A percentile compares a stretch with the other conserved stretches of the same genome.
phyloP scores from a whole-genome alignment of 2,888 invertebrate genomes.

The Hirtodrosophila cameraria region DNA sequence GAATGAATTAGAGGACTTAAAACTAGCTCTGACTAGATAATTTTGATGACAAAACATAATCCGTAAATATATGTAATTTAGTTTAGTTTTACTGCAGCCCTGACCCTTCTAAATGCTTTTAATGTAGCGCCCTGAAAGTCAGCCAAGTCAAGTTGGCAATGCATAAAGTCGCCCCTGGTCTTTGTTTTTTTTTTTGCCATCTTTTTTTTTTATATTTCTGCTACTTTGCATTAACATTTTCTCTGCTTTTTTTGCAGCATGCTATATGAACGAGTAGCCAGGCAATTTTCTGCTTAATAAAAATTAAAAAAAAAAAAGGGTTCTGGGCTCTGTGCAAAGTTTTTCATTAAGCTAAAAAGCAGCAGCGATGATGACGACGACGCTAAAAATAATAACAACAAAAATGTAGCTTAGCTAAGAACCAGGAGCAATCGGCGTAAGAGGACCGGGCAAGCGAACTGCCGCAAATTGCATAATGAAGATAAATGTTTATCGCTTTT shows the following conservation, averaged over 20 bases:
- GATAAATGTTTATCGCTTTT: slow-evolving; percentile 74
- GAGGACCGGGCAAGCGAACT: slow-evolving; percentile 24
- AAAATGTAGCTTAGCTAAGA: slow-evolving; percentile 29
- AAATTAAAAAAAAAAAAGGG: slow-evolving; percentile 71
- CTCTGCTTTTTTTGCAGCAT: slow-evolving; percentile 15
- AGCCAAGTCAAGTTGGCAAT: slow-evolving; percentile 42
- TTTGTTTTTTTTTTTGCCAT: slow-evolving; percentile 32
- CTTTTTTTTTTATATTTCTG: no score
- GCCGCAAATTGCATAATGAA: slow-evolving; percentile 75
- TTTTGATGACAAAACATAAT: no score
- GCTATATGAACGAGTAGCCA: slow-evolving; percentile 19
- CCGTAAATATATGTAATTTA: not conserved
- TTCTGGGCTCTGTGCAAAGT: slow-evolving; percentile 60
- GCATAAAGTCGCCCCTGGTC: slow-evolving; percentile 22
- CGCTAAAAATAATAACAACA: slow-evolving; percentile 38
- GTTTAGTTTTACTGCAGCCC: slow-evolving; percentile 6
- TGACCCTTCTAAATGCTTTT: slow-evolving; percentile 16
- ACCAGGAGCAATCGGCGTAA: not conserved
- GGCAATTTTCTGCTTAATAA: slow-evolving; percentile 77
- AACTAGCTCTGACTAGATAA: no score
- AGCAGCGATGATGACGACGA: slow-evolving; percentile 16
- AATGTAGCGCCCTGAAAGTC: slow-evolving; percentile 45
- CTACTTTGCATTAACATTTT: slow-evolving; percentile 55
- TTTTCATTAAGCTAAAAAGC: slow-evolving; percentile 71
- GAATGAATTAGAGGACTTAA: no score